These are phyloP conservation scores for Apotomis betuletana DNA, from an alignment of 2,888 invertebrate genomes.

Conservation along the genomic window DNA sequence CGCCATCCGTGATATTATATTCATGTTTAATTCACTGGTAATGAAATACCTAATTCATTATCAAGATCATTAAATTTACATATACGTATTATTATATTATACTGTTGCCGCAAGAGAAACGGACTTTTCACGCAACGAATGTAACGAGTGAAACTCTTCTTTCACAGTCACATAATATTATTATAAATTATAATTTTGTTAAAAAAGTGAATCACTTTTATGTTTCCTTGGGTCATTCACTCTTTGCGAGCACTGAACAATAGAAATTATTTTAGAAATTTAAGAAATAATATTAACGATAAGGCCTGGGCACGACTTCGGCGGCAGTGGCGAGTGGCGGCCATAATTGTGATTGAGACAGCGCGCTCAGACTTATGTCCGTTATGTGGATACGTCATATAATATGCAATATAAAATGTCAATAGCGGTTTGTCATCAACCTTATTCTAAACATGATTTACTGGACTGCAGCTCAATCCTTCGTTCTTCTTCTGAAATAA, in stretches of 20 bases:
- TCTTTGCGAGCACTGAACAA: background rate
- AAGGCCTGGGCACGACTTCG: too few relatives aligned
- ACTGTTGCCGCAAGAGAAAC: background rate
- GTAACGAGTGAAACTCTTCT: constrained; percentile 4
- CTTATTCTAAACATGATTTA: too few relatives aligned
- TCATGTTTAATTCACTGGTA: background rate
- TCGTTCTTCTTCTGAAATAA: too few relatives aligned
- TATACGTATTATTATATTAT: background rate
- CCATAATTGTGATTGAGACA: too few relatives aligned
- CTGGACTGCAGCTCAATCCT: too few relatives aligned
- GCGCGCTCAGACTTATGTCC: too few relatives aligned
- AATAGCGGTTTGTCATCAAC: too few relatives aligned
- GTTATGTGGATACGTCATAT: too few relatives aligned
- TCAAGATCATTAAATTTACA: constrained; percentile 4
- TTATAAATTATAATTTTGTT: background rate
- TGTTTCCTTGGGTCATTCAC: background rate
- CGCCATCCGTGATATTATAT: background rate
- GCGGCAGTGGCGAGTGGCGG: too few relatives aligned
- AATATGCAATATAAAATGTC: too few relatives aligned
- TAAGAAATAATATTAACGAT: too few relatives aligned
- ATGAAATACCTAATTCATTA: constrained; percentile 3
- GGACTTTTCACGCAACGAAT: constrained; percentile 1
- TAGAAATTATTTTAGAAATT: background rate
- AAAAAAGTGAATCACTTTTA: background rate
- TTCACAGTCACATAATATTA: background rate